These are phyloP conservation scores for Therioaphis trifolii DNA, from an alignment of 2,888 invertebrate genomes.

Conservation along the genomic window DNA sequence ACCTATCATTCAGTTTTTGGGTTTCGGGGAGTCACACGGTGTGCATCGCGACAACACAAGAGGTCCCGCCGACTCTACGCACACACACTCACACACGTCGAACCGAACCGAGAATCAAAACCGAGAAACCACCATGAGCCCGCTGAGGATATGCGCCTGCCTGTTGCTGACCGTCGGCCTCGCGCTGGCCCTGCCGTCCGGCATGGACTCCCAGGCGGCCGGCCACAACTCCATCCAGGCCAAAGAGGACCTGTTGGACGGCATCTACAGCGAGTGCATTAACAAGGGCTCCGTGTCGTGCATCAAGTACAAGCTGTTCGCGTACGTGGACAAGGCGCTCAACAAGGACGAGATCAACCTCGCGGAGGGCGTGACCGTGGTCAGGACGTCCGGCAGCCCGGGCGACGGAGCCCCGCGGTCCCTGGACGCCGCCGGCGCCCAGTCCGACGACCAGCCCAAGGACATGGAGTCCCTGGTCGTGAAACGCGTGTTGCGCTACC, in stretches of 20 bases:
- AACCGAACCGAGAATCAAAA: background rate
- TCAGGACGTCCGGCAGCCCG: constrained; percentile 76
- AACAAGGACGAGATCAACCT: constrained; percentile 82
- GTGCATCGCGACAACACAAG: background rate
- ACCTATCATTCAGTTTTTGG: constrained; percentile 53
- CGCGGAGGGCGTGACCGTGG: constrained; percentile 83
- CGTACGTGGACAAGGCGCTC: constrained; percentile 86
- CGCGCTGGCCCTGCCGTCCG: constrained; percentile 36
- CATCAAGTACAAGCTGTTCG: constrained; percentile 87
- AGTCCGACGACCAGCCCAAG: constrained; percentile 72
- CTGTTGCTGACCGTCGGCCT: constrained; percentile 26
- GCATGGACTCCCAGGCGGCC: constrained; percentile 54
- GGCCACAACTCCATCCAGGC: constrained; percentile 72
- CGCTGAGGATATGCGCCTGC: constrained; percentile 48
- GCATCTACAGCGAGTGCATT: constrained; percentile 81
- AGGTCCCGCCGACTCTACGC: constrained; percentile 2
- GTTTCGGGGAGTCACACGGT: constrained; percentile 58
- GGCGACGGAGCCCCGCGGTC: constrained; percentile 83
- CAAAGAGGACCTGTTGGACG: constrained; percentile 83
- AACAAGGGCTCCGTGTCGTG: constrained; percentile 86
- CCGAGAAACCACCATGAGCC: constrained; percentile 25
- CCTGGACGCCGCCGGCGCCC: constrained; percentile 68
- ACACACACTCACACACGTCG: background rate
- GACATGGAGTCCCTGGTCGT: constrained; percentile 75
- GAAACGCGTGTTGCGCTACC: constrained; percentile 79